phyloP scores from a whole-genome alignment of 2,888 invertebrate genomes.

The Entomobrya proxima region DNA sequence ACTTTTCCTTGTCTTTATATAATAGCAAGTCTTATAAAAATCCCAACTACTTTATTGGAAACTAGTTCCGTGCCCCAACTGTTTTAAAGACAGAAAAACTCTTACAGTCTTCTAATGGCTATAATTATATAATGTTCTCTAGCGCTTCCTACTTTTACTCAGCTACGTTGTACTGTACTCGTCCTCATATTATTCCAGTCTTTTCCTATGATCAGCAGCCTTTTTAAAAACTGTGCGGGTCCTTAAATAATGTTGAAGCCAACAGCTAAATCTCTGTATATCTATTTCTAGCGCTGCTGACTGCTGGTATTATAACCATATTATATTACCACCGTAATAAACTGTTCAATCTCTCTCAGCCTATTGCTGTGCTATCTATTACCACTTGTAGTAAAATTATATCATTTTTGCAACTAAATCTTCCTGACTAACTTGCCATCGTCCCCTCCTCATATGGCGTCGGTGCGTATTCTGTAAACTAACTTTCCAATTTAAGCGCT shows the following conservation, averaged over 20 bases:
- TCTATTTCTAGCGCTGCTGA: not conserved
- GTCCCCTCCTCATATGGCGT: not conserved
- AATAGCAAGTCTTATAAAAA: not conserved
- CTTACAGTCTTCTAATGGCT: constrained; percentile 15
- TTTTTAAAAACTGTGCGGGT: not conserved
- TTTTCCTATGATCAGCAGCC: not conserved
- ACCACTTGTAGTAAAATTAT: not conserved
- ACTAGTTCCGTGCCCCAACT: constrained; percentile 7
- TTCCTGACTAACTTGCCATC: constrained; percentile 19
- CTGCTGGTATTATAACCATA: not conserved
- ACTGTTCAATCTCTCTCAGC: constrained; percentile 2
- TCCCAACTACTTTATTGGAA: not conserved
- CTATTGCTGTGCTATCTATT: constrained; percentile 4
- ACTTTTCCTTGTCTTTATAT: no score
- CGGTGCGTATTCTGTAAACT: not conserved
- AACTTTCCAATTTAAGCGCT: constrained; percentile 18
- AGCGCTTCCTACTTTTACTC: constrained; percentile 18
- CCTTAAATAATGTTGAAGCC: not conserved
- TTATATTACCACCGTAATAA: not conserved
- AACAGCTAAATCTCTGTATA: not conserved
- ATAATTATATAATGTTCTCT: not conserved
- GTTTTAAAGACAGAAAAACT: not conserved
- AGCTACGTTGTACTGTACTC: not conserved
- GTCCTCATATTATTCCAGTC: constrained; percentile 7
- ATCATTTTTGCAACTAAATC: not conserved